phyloP scores from a whole-genome alignment of 2,888 invertebrate genomes.

The Priocnemis perturbator region DNA sequence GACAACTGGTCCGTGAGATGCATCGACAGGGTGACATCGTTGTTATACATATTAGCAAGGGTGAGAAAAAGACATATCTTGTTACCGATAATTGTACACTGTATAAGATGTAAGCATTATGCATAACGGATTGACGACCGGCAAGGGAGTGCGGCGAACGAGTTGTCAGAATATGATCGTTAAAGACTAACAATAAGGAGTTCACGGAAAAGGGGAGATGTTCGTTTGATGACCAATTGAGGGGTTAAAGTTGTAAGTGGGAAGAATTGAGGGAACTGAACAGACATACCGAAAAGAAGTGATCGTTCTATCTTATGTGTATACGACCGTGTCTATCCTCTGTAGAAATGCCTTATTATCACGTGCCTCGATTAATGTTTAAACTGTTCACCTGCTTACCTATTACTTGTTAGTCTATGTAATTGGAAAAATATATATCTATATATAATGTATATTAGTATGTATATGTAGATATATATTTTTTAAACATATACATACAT shows the following conservation, averaged over 20 bases:
- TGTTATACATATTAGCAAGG: neutral
- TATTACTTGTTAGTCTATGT: constrained; percentile 65
- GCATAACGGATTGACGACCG: no score
- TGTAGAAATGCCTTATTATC: constrained; percentile 71
- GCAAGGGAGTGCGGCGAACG: neutral
- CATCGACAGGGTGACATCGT: neutral
- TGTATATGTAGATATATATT: no score
- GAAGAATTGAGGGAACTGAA: neutral
- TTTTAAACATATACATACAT: constrained; percentile 17
- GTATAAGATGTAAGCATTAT: no score
- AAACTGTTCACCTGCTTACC: constrained; percentile 69
- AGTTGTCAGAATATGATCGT: neutral
- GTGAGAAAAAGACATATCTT: constrained; percentile 31
- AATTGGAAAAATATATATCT: constrained; percentile 36
- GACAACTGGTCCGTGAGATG: constrained; percentile 5
- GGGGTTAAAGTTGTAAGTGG: no score
- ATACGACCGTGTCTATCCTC: constrained; percentile 58
- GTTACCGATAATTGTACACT: constrained; percentile 14
- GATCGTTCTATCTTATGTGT: constrained; percentile 47
- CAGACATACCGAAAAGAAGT: neutral
- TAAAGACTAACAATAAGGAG: neutral
- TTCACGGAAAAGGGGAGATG: no score
- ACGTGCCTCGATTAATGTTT: constrained; percentile 70
- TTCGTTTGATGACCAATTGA: no score
- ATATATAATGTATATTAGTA: no score